These are phyloP conservation scores for Myanophis thanlyinensis DNA, from an alignment of 2,113 vertebrate species.

Conservation along the genomic window DNA sequence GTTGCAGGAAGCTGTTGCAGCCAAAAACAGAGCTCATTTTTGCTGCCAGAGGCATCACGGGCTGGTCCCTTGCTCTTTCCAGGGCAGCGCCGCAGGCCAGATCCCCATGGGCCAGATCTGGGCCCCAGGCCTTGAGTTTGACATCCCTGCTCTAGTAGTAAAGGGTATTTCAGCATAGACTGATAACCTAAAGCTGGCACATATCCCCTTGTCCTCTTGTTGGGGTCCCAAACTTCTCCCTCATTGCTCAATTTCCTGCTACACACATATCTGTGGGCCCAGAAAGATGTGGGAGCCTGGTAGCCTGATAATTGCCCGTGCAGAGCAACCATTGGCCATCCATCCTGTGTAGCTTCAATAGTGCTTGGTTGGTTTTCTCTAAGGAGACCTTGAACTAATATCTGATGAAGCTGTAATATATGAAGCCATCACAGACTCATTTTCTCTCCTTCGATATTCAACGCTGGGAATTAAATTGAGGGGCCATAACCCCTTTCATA, in stretches of 20 bases:
- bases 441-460: conserved; percentile 42
- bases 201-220: neutral
- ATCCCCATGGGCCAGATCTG: too few species aligned
- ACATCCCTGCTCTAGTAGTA: neutral
- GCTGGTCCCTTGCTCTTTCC: too few species aligned
- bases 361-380: neutral
- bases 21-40: too few species aligned
- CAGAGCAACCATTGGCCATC: neutral
- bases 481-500: conserved; percentile 21
- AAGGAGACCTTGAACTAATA: neutral
- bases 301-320: neutral
- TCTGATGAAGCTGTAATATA: neutral
- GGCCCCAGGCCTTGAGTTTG: too few species aligned
- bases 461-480: conserved; percentile 46
- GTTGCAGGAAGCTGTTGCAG: too few species aligned
- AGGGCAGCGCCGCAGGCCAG: too few species aligned
- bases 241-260: neutral
- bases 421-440: conserved; percentile 5
- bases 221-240: neutral
- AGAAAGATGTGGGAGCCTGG: neutral
- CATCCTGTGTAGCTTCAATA: neutral
- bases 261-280: neutral
- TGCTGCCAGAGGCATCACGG: too few species aligned
- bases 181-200: neutral
- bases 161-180: neutral